Base-by-base conservation (phyloP, 2,888 invertebrate species). In the Pterostichus madidus region DNA sequence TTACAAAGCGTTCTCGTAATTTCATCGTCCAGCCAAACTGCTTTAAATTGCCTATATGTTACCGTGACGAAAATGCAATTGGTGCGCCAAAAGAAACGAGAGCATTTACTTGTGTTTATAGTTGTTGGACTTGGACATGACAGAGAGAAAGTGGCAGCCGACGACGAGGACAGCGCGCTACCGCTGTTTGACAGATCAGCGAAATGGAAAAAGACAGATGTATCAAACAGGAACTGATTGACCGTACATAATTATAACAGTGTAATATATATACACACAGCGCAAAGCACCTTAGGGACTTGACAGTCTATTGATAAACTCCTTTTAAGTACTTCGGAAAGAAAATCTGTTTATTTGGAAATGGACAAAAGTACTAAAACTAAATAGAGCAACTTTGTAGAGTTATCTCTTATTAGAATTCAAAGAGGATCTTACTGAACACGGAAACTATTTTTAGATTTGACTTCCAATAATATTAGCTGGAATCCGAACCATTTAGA, bases 181-280 rank as follows among this genome's bases (percentile, higher is more conserved):
- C 35, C 10, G 31, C 35, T 59, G 32, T 78, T 75, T 44, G 59
- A 59, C 59, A 39, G 52, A 44, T 44, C 46, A 35, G 59, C 46
- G 59, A 78, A 56, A 44, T 59, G 46, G 24, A 78, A 44, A 61
- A 46, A 59, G 78, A 78, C 49, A 39, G 56, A 61, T 44, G 46
- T 61, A 59, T 39, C 32, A 44, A 78, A 61, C 61, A 78, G 78
- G 78, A 78, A 78, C 78, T 59, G 56, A 78, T 17, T 44, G 44
- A 56, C 61, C 61, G 11, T 61, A 78, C 78, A 78, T 78, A 78
- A 78, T 78, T 59, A 44, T 78, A 44, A 78, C 76, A 76, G 53
- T 32, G 35, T 13, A 44, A 35, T 35, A 35, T 35, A 39, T 39
- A 39, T 8, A 44, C 46, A 31, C 35, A 5, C n/a, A 1, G 35